phyloP scores from a whole-genome alignment of 1,140 invertebrate genomes.

The Drosophila orosa region DNA sequence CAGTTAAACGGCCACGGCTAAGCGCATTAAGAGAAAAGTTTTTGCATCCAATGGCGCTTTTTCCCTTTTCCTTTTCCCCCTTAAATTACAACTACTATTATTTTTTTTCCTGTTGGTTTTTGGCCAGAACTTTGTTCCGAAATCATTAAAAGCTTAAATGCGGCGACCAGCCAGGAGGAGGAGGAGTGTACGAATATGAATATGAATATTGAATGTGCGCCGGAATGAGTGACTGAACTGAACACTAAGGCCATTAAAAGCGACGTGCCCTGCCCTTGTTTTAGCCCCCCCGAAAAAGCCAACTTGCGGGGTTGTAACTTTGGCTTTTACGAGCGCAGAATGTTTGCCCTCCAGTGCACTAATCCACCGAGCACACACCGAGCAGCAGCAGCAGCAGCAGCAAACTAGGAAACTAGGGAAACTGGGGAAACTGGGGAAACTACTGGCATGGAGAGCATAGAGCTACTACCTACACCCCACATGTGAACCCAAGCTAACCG shows the following conservation, averaged over 20 bases:
- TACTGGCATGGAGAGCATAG: conserved; percentile 9
- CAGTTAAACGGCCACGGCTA: conserved; percentile 74
- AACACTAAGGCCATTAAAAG: conserved; percentile 62
- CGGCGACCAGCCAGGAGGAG: conserved; percentile 18
- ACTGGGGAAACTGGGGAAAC: conserved; percentile 22
- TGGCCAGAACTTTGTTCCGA: conserved; percentile 41
- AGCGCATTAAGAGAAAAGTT: conserved; percentile 75
- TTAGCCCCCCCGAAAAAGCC: conserved; percentile 41
- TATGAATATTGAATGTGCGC: conserved; percentile 74
- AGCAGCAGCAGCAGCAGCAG: conserved; percentile 18
- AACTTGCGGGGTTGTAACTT: conserved; percentile 70
- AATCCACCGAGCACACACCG: conserved; percentile 57
- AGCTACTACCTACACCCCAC: background rate
- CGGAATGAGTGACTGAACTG: conserved; percentile 32
- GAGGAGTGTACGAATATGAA: conserved; percentile 51
- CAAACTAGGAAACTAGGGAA: conserved; percentile 38
- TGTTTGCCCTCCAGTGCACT: conserved; percentile 71
- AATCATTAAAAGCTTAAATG: conserved; percentile 76
- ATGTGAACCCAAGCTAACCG: conserved; percentile 15
- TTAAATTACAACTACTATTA: conserved; percentile 3
- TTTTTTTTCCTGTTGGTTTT: background rate
- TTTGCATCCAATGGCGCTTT: conserved; percentile 33
- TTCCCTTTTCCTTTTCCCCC: background rate
- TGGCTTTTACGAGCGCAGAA: conserved; percentile 73
- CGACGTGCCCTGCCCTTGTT: conserved; percentile 50